These are phyloP conservation scores for Sebastes itinus DNA, from an alignment of 2,797 vertebrate genomes.

Conservation along the genomic window DNA sequence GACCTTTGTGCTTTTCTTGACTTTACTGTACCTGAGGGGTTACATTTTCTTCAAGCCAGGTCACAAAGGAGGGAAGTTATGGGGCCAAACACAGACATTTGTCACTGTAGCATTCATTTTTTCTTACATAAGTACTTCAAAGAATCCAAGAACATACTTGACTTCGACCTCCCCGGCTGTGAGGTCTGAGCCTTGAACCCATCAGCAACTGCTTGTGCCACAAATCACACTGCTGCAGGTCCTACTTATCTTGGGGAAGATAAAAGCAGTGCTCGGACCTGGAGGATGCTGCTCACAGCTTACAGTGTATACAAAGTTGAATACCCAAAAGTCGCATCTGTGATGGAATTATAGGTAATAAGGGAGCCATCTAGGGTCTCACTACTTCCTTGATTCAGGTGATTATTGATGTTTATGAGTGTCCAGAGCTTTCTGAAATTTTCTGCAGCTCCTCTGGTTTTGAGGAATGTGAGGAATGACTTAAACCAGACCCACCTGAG, in stretches of 20 bases:
- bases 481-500: slow-evolving; percentile 5
- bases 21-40: background rate
- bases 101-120: background rate
- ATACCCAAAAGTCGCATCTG: background rate
- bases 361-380: slow-evolving; percentile 5
- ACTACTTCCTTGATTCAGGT: background rate
- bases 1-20: slow-evolving; percentile 7
- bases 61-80: background rate
- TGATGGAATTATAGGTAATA: slow-evolving; percentile 23
- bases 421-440: slow-evolving; percentile 24
- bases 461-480: slow-evolving; percentile 9
- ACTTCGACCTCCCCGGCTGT: background rate
- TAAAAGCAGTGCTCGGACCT: background rate
- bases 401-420: slow-evolving; percentile 44
- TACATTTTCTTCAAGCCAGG: slow-evolving; percentile 1
- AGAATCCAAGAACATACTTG: slow-evolving; percentile 7
- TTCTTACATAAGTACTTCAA: slow-evolving; percentile 34
- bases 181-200: slow-evolving; percentile 4
- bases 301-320: background rate
- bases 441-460: slow-evolving; percentile 1
- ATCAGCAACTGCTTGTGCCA: slow-evolving; percentile 3
- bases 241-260: background rate
- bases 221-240: slow-evolving; percentile 28
- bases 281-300: background rate
- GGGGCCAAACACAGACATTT: background rate